Evolutionary conservation across 2,888 invertebrate species (phyloP), one percentile per base, ranked within the genome.

Genomic region (Plebejus anna): DNA sequence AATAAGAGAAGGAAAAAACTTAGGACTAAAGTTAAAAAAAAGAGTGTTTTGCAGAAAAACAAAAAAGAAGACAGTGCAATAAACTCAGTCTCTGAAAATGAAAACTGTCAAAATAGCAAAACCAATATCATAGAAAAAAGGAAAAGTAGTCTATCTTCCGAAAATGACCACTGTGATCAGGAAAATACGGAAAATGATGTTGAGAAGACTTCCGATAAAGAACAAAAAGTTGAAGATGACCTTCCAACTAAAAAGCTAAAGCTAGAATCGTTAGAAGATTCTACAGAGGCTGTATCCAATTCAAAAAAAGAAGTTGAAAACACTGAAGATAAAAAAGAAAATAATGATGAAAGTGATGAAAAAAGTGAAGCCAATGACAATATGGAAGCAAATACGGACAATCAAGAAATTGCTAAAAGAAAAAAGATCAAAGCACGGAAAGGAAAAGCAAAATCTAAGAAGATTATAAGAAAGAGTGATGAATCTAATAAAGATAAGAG

Each of bases 61-160:
- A 88, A 88, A 80, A 80, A 86, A 77, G 88, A 87, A 80, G 84
- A 85, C 78, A 85, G 81, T 79, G 80, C 86, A 80, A 82, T 86
- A 78, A 90, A 87, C 80, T 86, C 88, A 75, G 80, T 87, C 61
- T 81, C 87, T 75, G 90, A 89, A 82, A 86, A 86, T 81, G 90
- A 91, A 78, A 89, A 85, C 80, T 83, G 87, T 82, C 89, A 88
- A 77, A 89, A 90, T 83, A 89, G 84, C 86, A 93, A 92, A 89
- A 85, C 89, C 82, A 88, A 87, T 88, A 90, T 92, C 83, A 88
- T 90, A 81, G 89, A 91, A 80, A 92, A 91, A 77, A 86, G 92
- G 79, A 91, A 93, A 83, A 93, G 91, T 78, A 92, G 92, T 85
- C 88, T 94, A 22, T 92, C 92, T 0, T 92, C 93, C 36, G 92